These are phyloP conservation scores for Casuarius casuarius DNA, from an alignment of 2,113 vertebrate species.

Conservation along the genomic window DNA sequence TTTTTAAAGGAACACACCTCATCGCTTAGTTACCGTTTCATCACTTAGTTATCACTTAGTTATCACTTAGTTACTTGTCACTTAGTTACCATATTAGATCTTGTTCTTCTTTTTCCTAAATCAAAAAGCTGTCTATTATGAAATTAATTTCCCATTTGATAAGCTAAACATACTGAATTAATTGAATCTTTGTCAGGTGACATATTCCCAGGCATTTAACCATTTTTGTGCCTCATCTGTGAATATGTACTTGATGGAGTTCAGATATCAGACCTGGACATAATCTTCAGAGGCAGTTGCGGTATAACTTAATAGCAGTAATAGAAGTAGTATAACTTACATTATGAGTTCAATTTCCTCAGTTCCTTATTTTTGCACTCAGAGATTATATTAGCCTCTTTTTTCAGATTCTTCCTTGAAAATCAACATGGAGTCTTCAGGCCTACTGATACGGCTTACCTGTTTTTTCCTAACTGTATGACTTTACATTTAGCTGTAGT, in stretches of 20 bases:
- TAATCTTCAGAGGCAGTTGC: background rate
- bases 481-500: background rate
- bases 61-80: background rate
- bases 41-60: too few relatives aligned
- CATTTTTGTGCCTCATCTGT: background rate
- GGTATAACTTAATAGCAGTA: background rate
- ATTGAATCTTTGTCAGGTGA: background rate
- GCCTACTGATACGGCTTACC: background rate
- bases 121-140: background rate
- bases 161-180: background rate
- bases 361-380: background rate
- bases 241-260: background rate
- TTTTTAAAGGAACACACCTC: background rate
- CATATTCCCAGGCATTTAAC: background rate
- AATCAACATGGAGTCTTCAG: background rate
- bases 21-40: background rate
- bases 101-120: background rate
- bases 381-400: background rate
- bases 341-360: background rate
- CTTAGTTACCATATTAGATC: background rate
- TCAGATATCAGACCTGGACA: fast-evolving
- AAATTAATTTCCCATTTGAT: background rate
- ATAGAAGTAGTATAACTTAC: background rate
- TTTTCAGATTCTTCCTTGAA: background rate
- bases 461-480: background rate